Percentiles rank a stretch among this genome's conserved stretches.
Evolutionary conservation across 2,113 vertebrate genomes (phyloP).

Genomic region (Cariama cristata): DNA sequence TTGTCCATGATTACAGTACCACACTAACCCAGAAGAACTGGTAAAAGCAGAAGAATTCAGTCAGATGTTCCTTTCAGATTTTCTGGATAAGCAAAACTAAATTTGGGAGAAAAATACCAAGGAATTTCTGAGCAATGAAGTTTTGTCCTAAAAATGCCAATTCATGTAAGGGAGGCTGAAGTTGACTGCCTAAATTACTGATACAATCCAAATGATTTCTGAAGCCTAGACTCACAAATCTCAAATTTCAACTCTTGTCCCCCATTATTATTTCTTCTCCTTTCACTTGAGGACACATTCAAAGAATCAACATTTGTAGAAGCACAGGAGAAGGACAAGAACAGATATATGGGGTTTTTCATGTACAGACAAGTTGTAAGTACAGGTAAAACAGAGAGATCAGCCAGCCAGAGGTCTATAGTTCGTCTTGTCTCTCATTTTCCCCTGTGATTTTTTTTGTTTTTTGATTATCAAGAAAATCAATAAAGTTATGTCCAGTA

Average conservation of each 20-base stretch:
- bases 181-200: neutral
- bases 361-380: neutral
- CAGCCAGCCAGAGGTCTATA: conserved; percentile 16
- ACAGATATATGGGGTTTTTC: neutral
- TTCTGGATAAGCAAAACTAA: neutral
- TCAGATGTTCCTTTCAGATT: neutral
- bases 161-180: neutral
- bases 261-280: neutral
- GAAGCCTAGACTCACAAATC: neutral
- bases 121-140: neutral
- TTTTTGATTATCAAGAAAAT: conserved; percentile 53
- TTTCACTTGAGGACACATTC: neutral
- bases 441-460: conserved; percentile 21
- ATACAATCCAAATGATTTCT: neutral
- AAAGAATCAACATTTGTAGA: neutral
- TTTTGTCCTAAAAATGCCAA: neutral
- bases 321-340: neutral
- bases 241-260: neutral
- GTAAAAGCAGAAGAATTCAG: neutral
- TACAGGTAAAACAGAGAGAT: neutral
- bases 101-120: neutral
- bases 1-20: neutral
- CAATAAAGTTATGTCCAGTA: conserved; percentile 50
- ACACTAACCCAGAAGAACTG: neutral
- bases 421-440: conserved; percentile 41